phyloP scores from a whole-genome alignment of 2,888 invertebrate genomes.

The Troglohyphantes excavatus region DNA sequence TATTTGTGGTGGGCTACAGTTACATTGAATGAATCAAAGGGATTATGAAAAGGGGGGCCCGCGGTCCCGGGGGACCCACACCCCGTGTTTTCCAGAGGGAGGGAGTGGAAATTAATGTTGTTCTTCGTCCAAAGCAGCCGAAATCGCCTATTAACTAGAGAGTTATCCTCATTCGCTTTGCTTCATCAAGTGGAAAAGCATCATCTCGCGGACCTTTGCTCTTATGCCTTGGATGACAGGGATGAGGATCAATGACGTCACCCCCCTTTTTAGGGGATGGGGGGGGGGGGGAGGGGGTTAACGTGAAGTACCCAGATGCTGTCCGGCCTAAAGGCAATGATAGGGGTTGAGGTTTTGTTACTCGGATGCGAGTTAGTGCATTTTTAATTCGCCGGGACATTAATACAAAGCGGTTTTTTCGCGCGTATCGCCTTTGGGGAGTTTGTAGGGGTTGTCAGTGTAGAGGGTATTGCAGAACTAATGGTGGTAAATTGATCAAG shows the following conservation, averaged over 20 bases:
- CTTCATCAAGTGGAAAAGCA: conserved; percentile 72
- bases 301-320: conserved; percentile 75
- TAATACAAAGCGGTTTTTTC: conserved; percentile 73
- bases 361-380: conserved; percentile 34
- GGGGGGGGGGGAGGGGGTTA: not conserved
- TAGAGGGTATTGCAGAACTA: conserved; percentile 23
- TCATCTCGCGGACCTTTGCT: conserved; percentile 68
- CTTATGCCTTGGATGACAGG: conserved; percentile 59
- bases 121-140: conserved; percentile 70
- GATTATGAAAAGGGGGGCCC: conserved; percentile 54
- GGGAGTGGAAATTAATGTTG: conserved; percentile 76
- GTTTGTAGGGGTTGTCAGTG: not conserved
- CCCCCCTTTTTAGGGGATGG: conserved; percentile 2
- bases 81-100: conserved; percentile 52
- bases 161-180: conserved; percentile 75
- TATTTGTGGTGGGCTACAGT: conserved; percentile 76
- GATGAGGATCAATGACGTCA: conserved; percentile 66
- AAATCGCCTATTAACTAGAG: conserved; percentile 76
- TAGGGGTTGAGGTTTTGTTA: conserved; percentile 72
- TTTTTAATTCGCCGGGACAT: conserved; percentile 70
- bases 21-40: conserved; percentile 75
- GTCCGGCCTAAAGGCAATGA: conserved; percentile 38
- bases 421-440: conserved; percentile 47
- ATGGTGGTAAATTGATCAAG: conserved; percentile 70
- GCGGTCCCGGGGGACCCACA: not conserved